Base-by-base conservation (phyloP, 2,113 vertebrate species). In the Cynoglossus semilaevis region DNA sequence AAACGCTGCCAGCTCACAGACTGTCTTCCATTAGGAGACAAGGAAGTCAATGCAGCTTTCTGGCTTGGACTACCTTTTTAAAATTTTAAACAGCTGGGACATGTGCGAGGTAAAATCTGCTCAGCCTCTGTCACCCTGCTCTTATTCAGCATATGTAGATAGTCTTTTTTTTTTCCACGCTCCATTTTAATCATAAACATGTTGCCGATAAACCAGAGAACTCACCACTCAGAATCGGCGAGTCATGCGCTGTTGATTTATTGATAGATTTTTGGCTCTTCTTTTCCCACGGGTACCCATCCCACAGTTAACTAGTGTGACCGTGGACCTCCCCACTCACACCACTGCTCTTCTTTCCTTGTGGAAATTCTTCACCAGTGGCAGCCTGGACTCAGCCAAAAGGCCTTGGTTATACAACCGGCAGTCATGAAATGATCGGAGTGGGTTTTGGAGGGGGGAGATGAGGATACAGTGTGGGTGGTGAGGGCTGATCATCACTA, bases 201-300 rank as follows among this genome's bases (percentile, higher is more conserved):
- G 63, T 76, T 82, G 76, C 72, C 47, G 56, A 50, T 55, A 66
- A 63, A 35, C 63, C 55, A 29, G 37, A 55, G 19, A 38, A 15
- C 38, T 76, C 61, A 60, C 72, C 58, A 41, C 58, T 29, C 22
- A 38, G 36, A 63, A 48, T 55, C 45, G 29, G 49, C 71, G 62
- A 75, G 66, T 72, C 38, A 76, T 77, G 68, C 18, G 22, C 48
- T 58, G 50, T 47, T 79, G 72, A 81, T 84, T 81, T 73, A 82
- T 82, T 49, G 40, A 50, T 45, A 22, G 40, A 37, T 45, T 67
- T 43, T 1, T 59, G 41, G 37, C 69, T 64, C 42, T 40, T 46
- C 46, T 67, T 35, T 84, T 82, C 77, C 77, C 85, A 81, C 41
- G 67, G 49, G 49, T 80, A 67, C 73, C 71, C 57, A n/a, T 68